Evolutionary conservation across 2,113 vertebrate genomes (phyloP).

Genomic region (Mustelus asterias): DNA sequence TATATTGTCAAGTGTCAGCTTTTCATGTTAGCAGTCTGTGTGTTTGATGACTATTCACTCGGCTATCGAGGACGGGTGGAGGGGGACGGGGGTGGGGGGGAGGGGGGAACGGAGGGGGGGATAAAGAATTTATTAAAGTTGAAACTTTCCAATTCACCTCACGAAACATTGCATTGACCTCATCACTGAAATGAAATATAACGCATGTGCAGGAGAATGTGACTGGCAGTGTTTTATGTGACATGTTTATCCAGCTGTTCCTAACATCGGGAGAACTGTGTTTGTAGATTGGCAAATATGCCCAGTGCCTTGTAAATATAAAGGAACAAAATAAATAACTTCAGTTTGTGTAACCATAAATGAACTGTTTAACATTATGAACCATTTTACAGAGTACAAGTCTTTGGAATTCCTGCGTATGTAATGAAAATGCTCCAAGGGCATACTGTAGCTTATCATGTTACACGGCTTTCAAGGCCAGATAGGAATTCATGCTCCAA

Average conservation of each 20-base stretch:
- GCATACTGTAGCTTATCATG: neutral
- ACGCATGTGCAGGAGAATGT: neutral
- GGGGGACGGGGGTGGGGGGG: neutral
- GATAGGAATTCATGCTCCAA: too few species aligned
- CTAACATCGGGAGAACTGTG: neutral
- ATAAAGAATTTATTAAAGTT: neutral
- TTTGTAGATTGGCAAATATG: neutral
- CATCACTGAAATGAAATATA: neutral
- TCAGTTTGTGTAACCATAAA: neutral
- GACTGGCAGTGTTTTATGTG: neutral
- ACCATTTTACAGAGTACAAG: neutral
- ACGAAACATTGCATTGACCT: too few species aligned
- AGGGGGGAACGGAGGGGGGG: neutral
- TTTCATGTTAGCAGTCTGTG: neutral
- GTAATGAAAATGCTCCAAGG: neutral
- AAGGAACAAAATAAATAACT: neutral
- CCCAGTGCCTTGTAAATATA: neutral
- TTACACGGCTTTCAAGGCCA: neutral
- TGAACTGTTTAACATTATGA: too few species aligned
- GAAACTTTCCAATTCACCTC: neutral
- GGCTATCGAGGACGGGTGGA: too few species aligned
- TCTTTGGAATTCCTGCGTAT: neutral
- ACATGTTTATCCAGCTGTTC: neutral
- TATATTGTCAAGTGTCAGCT: neutral
- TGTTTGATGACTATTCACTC: neutral